Evolutionary conservation across 2,797 vertebrate genomes (phyloP), one percentile per base, ranked within the genome.

Genomic region (Distichodus sexfasciatus): DNA sequence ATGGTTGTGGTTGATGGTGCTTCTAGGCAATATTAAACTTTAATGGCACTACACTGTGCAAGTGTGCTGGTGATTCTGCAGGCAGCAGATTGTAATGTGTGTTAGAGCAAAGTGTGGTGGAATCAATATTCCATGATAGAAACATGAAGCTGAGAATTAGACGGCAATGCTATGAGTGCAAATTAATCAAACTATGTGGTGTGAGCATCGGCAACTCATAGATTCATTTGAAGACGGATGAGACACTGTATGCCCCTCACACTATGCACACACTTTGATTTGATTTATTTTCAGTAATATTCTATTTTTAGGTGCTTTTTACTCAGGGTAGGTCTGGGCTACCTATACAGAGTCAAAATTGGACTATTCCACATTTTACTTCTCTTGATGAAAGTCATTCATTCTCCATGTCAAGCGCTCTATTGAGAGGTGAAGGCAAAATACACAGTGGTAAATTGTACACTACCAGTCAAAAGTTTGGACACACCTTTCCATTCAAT

Each of bases 21-120:
- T 69, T 51, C 66, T 43, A 69, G 17, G 55, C 54, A 53, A 41
- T 69, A 61, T 61, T 53, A 60, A 53, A 69, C 35, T 69, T 69
- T 69, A 69, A 69, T 61, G 46, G 40, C 26, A 14, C 57, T 44
- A 50, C 28, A 33, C 19, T 61, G 46, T 17, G 35, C 51, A 21
- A 50, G 46, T 9, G 24, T 36, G 23, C 9, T 51, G 35, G 24
- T 50, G 26, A 48, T 69, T 53, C 46, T 51, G 12, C 36, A 33
- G 14, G 14, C 59, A 35, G 57, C 35, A 50, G 57, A 28, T 29
- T 59, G 46, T 40, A 40, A 31, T 31, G 61, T 41, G 17, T 50
- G 44, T 41, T 31, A 24, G 55, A 61, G 19, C 12, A 21, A 61
- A 24, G 26, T 61, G 24, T 48, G 26, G 24, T 41, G 10, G 36